Evolutionary conservation across 2,113 vertebrate species (phyloP).

Genomic region (Rhizomys pruinosus): DNA sequence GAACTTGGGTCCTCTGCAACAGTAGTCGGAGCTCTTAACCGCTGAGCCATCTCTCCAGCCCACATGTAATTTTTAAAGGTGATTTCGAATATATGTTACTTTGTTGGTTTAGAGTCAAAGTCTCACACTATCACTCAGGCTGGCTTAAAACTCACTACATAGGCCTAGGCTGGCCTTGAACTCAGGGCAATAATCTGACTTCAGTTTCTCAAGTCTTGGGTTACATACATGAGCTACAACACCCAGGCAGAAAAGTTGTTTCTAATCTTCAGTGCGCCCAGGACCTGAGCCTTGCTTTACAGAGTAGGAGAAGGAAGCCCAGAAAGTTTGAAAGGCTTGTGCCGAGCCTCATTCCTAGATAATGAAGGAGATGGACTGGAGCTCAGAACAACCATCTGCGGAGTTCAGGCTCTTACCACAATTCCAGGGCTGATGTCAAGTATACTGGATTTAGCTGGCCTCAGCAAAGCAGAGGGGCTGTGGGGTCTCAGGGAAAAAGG

Average conservation of each 20-base stretch:
- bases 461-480: background rate
- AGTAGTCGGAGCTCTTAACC: too few species aligned
- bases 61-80: too few species aligned
- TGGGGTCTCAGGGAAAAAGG: background rate
- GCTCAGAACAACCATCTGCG: background rate
- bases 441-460: background rate
- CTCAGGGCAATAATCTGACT: background rate
- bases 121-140: background rate
- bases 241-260: background rate
- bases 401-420: background rate
- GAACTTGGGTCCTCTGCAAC: too few species aligned
- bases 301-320: background rate
- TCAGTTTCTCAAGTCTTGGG: background rate
- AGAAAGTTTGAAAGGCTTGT: background rate
- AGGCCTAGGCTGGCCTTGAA: background rate
- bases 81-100: background rate
- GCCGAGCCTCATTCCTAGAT: background rate
- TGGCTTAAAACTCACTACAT: too few species aligned
- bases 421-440: background rate
- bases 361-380: background rate
- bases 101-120: background rate
- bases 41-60: too few species aligned
- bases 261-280: background rate
- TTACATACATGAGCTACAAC: background rate
- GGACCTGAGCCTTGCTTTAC: background rate